Conservation (phyloP, 2,113 vertebrate species). For the Zosterops hypoxanthus region DNA sequence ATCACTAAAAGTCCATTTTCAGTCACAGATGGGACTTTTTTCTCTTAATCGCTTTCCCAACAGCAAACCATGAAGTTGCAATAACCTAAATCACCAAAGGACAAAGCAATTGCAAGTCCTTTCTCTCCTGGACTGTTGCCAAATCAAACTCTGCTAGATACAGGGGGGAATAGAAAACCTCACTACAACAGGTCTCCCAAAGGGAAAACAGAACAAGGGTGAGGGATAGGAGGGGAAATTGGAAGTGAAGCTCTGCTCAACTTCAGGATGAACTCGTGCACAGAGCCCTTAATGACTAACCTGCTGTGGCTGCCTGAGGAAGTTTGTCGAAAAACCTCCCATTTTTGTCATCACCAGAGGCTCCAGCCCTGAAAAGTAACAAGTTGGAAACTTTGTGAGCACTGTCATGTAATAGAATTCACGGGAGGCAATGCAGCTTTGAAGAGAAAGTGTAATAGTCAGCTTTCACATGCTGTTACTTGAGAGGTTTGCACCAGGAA, state of each 20-base stretch:
- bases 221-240: conserved; percentile 5
- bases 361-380: background rate
- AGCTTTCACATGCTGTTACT: background rate
- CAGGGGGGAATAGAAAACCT: background rate
- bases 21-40: conserved; percentile 32
- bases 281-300: background rate
- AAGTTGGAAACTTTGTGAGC: background rate
- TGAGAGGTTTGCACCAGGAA: background rate
- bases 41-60: conserved; percentile 14
- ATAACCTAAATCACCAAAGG: conserved; percentile 30
- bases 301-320: background rate
- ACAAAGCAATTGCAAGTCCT: conserved; percentile 49
- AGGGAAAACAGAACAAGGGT: background rate
- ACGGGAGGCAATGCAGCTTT: background rate
- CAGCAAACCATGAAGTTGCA: conserved; percentile 39
- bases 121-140: background rate
- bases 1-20: conserved; percentile 52
- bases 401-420: background rate
- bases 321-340: background rate
- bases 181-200: background rate
- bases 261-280: background rate
- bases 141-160: conserved; percentile 10
- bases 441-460: background rate
- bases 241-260: background rate
- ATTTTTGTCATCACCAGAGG: background rate